phyloP scores from a whole-genome alignment of 1,140 invertebrate species.

The Cylas formicarius region DNA sequence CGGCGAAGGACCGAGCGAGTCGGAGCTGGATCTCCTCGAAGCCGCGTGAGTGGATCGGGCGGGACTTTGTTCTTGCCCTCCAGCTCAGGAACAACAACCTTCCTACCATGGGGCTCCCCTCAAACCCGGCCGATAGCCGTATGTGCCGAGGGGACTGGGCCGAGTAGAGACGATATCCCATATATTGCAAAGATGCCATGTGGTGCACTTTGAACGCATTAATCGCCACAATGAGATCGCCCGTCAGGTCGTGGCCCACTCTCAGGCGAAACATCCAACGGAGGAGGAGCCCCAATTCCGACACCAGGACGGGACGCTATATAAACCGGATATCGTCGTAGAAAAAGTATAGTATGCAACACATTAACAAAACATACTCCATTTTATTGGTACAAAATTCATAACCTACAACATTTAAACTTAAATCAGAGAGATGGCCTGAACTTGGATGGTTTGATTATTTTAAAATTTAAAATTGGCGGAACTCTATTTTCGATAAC shows the following conservation, averaged over 20 bases:
- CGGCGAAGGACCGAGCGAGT: not conserved
- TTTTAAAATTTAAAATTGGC: no score
- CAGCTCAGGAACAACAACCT: slow-evolving; percentile 11
- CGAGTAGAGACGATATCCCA: slow-evolving; percentile 18
- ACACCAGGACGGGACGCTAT: slow-evolving; percentile 8
- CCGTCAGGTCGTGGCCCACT: slow-evolving; percentile 2
- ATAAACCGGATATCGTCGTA: slow-evolving; percentile 18
- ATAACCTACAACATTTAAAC: no score
- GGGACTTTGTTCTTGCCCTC: slow-evolving; percentile 11
- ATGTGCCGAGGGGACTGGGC: slow-evolving; percentile 12
- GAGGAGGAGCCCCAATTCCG: slow-evolving; percentile 16
- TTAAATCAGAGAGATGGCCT: no score
- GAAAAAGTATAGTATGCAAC: no score
- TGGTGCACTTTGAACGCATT: slow-evolving; percentile 14
- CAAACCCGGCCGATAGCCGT: not conserved
- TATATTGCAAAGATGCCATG: slow-evolving; percentile 20
- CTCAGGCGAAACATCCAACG: not conserved
- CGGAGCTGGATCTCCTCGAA: not conserved
- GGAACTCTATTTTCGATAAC: no score
- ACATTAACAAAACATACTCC: no score
- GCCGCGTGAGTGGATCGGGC: slow-evolving; percentile 7
- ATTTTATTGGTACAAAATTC: no score
- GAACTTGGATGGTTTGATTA: no score
- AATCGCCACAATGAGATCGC: slow-evolving; percentile 19
- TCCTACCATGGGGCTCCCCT: slow-evolving; percentile 5